These are phyloP conservation scores for Onychomys arenicola DNA, from an alignment of 2,797 vertebrate genomes.

Conservation along the genomic window DNA sequence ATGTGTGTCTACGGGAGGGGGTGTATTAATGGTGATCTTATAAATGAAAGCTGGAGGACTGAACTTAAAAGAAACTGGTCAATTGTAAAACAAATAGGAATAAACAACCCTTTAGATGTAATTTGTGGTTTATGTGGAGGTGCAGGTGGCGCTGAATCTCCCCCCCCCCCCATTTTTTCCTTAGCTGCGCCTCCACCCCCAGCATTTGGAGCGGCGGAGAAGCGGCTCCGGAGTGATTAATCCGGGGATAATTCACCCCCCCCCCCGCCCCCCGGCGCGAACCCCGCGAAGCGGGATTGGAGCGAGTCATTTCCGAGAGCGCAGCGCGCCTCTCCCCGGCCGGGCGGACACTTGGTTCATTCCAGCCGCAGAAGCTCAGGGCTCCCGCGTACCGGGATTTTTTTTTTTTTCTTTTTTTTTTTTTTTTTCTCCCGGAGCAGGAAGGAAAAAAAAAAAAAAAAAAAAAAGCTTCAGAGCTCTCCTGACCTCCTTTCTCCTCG, in stretches of 20 bases:
- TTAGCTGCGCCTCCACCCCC: constrained; percentile 64
- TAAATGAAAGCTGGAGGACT: constrained; percentile 67
- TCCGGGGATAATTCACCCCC: constrained; percentile 85
- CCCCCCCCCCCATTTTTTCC: constrained; percentile 48
- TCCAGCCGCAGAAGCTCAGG: constrained; percentile 97
- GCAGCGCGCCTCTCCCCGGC: constrained; percentile 88
- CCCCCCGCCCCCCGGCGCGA: constrained; percentile 82
- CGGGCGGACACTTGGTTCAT: constrained; percentile 97
- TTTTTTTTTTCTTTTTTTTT: constrained; percentile 84
- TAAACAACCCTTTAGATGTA: constrained; percentile 76
- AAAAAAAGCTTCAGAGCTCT: constrained; percentile 83
- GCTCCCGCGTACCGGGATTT: constrained; percentile 96
- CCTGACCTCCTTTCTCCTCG: constrained; percentile 85
- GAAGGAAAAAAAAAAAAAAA: constrained; percentile 65
- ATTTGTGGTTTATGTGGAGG: constrained; percentile 63
- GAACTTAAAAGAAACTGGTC: constrained; percentile 82
- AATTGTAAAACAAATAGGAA: constrained; percentile 73
- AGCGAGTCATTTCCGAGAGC: constrained; percentile 86
- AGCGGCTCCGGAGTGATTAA: constrained; percentile 86
- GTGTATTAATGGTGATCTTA: constrained; percentile 72
- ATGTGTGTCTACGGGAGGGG: neutral
- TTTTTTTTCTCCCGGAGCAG: constrained; percentile 84
- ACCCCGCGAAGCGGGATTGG: constrained; percentile 86
- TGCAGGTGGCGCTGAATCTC: constrained; percentile 68
- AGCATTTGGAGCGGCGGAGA: constrained; percentile 78